These are phyloP conservation scores for Chironex yamaguchii DNA, from an alignment of 30 jellyfish, hydroid and myxozoan species.

Conservation along the genomic window DNA sequence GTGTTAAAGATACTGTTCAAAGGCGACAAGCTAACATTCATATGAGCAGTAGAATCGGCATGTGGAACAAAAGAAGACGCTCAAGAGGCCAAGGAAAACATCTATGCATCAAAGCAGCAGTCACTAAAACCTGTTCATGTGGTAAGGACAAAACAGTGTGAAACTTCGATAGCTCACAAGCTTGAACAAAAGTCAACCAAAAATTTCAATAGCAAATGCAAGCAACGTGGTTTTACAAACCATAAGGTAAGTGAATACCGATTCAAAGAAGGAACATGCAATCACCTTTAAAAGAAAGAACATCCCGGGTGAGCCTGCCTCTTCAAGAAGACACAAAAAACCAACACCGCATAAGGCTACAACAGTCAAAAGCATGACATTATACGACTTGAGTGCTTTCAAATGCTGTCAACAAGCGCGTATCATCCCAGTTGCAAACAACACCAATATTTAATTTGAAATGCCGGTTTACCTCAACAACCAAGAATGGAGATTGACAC, in stretches of 20 bases:
- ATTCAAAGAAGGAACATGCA: constrained; percentile 26
- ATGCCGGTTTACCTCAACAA: constrained; percentile 26
- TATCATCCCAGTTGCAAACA: constrained; percentile 43
- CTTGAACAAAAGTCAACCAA: constrained; percentile 24
- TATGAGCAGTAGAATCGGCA: not conserved
- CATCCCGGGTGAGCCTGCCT: constrained; percentile 48
- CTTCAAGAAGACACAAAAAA: constrained; percentile 32
- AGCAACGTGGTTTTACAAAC: constrained; percentile 33
- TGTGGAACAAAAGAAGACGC: constrained; percentile 8
- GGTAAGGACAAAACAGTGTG: constrained; percentile 8
- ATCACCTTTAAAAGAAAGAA: constrained; percentile 24
- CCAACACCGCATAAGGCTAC: constrained; percentile 23
- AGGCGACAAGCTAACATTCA: not conserved
- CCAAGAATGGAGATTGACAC: constrained; percentile 26
- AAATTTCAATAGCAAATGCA: constrained; percentile 30
- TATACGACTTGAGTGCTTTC: constrained; percentile 12
- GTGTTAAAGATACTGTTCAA: too few species aligned
- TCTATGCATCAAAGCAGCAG: constrained; percentile 18
- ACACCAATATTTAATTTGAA: constrained; percentile 7
- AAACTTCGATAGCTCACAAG: constrained; percentile 27
- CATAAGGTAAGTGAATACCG: constrained; percentile 21
- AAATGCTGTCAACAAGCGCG: constrained; percentile 27
- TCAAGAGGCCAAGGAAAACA: constrained; percentile 45
- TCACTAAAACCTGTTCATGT: constrained; percentile 35
- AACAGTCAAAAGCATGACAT: constrained; percentile 17